Evolutionary conservation across 2,888 invertebrate species (phyloP), one percentile per base, ranked within the genome.

Genomic region (Dicyrtomina minuta): DNA sequence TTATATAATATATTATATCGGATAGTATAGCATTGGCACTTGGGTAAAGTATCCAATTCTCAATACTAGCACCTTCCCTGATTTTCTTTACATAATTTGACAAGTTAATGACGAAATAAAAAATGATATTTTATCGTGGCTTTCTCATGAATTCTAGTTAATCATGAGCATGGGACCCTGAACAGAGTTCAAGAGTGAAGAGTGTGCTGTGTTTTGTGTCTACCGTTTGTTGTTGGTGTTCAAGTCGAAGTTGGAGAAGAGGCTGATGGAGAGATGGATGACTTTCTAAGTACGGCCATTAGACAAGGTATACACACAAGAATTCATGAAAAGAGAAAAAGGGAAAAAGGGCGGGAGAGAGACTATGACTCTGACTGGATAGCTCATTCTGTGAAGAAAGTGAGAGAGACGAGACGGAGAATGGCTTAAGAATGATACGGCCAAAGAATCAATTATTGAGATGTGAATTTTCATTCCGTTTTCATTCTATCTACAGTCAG

Each of bases 231-330:
- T 10, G 46, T 46, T 46, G 3, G 17, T 46, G 46, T n/a, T 46
- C 3, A 33, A 5, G 33, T 33, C 8, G 33, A 33, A 33, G 17
- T 4, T 4, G 17, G 46, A 6, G 46, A 17, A 46, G 12, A 46
- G 17, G 46, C 46, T 15, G 46, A 46, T 13, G 61, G 46, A 15
- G 62, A 62, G 62, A 62, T 62, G 62, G 62, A 62, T 62, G 62
- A 62, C 62, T 62, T 62, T 62, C 49, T 62, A 62, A 62, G 62
- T 62, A 49, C 27, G 62, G 46, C 62, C 27, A 44, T 59, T 59
- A 59, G 41, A 17, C 20, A 27, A 17, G 43, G 56, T 56, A 27
- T 17, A 51, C 43, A 8, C 10, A n/a, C 4, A 17, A 46, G 46
- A 12, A 17, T 12, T 3, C 5, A 55, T 24, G n/a, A 22, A 27